Evolutionary conservation across 2,113 vertebrate genomes (phyloP), one percentile per base, ranked within the genome.

Genomic region (Malurus alboscapulatus): DNA sequence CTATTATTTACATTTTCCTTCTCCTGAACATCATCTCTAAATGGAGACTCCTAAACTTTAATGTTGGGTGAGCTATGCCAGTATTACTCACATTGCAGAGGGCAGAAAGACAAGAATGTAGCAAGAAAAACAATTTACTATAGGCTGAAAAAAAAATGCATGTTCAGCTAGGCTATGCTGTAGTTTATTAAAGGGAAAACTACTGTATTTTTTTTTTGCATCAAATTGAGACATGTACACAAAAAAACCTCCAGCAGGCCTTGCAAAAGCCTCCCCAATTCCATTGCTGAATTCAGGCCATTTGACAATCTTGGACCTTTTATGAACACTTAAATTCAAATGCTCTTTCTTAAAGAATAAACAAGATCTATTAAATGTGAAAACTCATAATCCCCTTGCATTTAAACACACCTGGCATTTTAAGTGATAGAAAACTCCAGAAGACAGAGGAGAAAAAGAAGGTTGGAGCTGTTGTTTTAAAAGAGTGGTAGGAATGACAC

Each of bases 101-200:
- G 89, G 87, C 87, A 91, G 90, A 59, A 93, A 89, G 87, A 95
- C 87, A 96, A 94, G 84, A 96, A 96, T 95, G 94, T 45, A 90
- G 82, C 82, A 94, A 93, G 92, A 94, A 94, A 93, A 92, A 93
- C 93, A 92, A 62, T 79, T 94, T 83, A 83, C 71, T 95, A 83
- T 62, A 94, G 92, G 63, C 93, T 87, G 55, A 78, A 89, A 94
- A 93, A 92, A 84, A 91, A 27, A 89, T 17, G 66, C 93, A 54
- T 12, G 34, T 94, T 95, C 93, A 96, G 90, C 85, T 88, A 80
- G 71, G 75, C 84, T 88, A 32, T 34, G 32, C 45, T 91, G 74
- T 45, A 75, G 61, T 66, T 89, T 68, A 83, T 48, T 75, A 63
- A 89, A 81, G 67, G 57, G 81, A 72, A 87, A 95, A 92, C 45